Conservation (phyloP, 2,113 vertebrate species). For the Bolborhynchus lineola region DNA sequence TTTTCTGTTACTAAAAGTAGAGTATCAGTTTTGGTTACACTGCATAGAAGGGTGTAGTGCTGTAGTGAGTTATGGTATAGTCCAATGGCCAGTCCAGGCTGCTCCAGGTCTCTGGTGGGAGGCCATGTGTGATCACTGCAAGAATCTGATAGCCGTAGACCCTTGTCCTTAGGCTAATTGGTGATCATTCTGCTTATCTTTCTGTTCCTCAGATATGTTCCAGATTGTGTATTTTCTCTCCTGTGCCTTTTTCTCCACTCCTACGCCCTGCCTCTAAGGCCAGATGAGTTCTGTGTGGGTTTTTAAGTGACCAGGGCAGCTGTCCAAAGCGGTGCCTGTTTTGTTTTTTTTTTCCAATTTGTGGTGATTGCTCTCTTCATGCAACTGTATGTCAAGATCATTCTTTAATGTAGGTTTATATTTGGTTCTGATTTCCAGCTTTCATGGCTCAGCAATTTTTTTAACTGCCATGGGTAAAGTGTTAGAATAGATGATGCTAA, state of each 20-base stretch:
- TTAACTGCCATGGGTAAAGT: background rate
- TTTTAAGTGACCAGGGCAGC: constrained; percentile 20
- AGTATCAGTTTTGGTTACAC: background rate
- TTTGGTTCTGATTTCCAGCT: constrained; percentile 6
- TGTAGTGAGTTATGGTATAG: background rate
- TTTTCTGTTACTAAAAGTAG: background rate
- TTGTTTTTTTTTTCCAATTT: constrained; percentile 37
- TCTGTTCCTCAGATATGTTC: background rate
- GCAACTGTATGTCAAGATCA: background rate
- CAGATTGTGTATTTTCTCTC: background rate
- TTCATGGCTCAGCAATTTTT: background rate
- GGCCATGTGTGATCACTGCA: constrained; percentile 3
- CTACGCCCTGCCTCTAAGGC: background rate
- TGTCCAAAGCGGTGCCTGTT: constrained; percentile 36
- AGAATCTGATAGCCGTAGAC: background rate
- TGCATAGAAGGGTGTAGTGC: background rate
- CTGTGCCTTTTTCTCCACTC: background rate
- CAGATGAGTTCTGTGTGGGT: constrained; percentile 51
- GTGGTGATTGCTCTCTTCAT: constrained; percentile 31
- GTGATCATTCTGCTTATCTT: constrained; percentile 26
- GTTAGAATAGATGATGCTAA: background rate
- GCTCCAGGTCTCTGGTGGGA: constrained; percentile 20
- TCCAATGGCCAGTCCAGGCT: background rate
- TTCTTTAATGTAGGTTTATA: background rate
- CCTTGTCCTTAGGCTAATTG: constrained; percentile 18